Evolutionary conservation across 2,113 vertebrate species (phyloP).

Genomic region (Axis porcinus): DNA sequence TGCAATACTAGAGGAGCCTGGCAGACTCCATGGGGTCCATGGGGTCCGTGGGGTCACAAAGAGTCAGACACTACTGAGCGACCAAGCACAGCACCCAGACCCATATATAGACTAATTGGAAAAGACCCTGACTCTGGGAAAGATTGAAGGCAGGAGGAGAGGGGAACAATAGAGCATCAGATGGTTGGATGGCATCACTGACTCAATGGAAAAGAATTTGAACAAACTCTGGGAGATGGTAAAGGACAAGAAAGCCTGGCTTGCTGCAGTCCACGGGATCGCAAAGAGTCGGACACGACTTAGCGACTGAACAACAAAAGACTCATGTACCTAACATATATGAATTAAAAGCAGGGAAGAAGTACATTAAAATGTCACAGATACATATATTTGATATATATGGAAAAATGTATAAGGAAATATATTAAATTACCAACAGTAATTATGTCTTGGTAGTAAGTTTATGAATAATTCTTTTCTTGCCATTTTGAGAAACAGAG

Average conservation of each 20-base stretch:
- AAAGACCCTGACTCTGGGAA: background rate
- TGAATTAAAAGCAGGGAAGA: background rate
- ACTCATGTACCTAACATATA: background rate
- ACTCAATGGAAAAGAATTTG: background rate
- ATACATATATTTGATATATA: background rate
- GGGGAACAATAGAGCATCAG: background rate
- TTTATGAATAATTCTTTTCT: background rate
- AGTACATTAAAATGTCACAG: background rate
- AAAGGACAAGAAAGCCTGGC: background rate
- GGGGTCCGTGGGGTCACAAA: background rate
- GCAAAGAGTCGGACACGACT: rapidly evolving
- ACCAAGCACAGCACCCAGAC: background rate
- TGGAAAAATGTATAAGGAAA: background rate
- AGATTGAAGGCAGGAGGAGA: background rate
- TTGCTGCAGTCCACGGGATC: background rate
- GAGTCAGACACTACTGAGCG: background rate
- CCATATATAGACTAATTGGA: background rate
- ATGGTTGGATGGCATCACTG: background rate
- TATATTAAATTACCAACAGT: background rate
- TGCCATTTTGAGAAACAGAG: background rate
- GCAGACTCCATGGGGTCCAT: background rate
- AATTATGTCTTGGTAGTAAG: background rate
- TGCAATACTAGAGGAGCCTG: background rate
- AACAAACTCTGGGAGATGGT: background rate
- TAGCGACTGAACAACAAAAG: background rate